A percentile compares a stretch with the other conserved stretches of the same genome.
Conservation (phyloP, 2,888 invertebrate genomes). For the Leptopilina drosophilae region DNA sequence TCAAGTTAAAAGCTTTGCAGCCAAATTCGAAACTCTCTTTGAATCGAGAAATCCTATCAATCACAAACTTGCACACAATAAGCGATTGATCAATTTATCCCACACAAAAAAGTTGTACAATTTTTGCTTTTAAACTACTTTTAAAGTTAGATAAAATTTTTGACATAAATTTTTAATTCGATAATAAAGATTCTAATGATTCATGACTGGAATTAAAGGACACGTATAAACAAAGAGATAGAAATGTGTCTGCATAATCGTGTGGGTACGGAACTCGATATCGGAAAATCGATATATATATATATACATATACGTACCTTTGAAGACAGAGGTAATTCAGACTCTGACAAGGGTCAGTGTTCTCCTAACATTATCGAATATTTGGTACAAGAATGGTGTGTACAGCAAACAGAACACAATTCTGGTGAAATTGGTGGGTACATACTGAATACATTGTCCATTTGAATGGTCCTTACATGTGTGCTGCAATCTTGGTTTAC, state of each 20-base stretch:
- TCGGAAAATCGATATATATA: slow-evolving; percentile 21
- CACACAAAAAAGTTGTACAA: too few relatives aligned
- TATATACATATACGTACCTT: neutral
- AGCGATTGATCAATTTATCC: neutral
- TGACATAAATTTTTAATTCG: too few relatives aligned
- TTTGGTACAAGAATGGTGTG: slow-evolving; percentile 32
- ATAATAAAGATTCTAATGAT: too few relatives aligned
- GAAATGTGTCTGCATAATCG: slow-evolving; percentile 16
- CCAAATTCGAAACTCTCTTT: neutral
- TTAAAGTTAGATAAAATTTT: neutral
- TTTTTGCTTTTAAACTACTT: too few relatives aligned
- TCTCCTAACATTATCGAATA: slow-evolving; percentile 34
- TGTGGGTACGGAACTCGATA: neutral
- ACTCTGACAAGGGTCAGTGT: slow-evolving; percentile 25
- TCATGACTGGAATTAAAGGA: too few relatives aligned
- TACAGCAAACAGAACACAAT: slow-evolving; percentile 24
- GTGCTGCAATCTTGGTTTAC: slow-evolving; percentile 18
- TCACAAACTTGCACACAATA: neutral
- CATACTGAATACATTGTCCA: slow-evolving; percentile 5
- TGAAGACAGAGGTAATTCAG: slow-evolving; percentile 34
- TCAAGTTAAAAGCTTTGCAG: slow-evolving; percentile 14
- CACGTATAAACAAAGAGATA: neutral
- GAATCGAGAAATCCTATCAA: neutral
- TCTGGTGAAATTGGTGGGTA: slow-evolving; percentile 25
- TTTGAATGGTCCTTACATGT: slow-evolving; percentile 36